phyloP scores from a whole-genome alignment of 2,888 invertebrate genomes.

The Oasisia sp. region DNA sequence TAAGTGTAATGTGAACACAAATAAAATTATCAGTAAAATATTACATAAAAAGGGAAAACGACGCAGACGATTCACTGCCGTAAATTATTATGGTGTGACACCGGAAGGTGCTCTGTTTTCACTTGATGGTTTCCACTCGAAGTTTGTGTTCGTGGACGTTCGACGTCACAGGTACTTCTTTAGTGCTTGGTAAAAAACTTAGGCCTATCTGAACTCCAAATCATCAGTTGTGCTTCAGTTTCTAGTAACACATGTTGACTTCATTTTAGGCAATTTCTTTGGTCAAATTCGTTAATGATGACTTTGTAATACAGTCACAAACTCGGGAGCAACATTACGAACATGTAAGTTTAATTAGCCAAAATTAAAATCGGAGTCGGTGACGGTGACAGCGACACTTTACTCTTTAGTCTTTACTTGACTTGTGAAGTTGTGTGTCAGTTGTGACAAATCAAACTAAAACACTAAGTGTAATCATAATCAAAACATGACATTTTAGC shows the following conservation, averaged over 20 bases:
- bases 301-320: no score
- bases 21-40: neutral
- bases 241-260: neutral
- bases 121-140: neutral
- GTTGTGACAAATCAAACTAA: no score
- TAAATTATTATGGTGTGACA: neutral
- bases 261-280: neutral
- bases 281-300: no score
- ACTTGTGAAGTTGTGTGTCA: no score
- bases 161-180: slow-evolving; percentile 13
- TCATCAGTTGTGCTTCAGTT: neutral
- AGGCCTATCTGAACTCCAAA: neutral
- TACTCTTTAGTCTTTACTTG: no score
- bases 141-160: neutral
- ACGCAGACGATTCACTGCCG: neutral
- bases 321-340: no score
- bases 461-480: no score
- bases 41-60: neutral
- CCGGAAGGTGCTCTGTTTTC: slow-evolving; percentile 13
- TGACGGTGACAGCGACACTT: no score
- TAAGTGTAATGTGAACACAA: neutral
- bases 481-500: no score
- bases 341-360: no score
- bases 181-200: neutral
- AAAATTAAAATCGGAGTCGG: no score